Evolutionary conservation across 2,888 invertebrate genomes (phyloP), one percentile per base, ranked within the genome.

Genomic region (Zeuzera pyrina): DNA sequence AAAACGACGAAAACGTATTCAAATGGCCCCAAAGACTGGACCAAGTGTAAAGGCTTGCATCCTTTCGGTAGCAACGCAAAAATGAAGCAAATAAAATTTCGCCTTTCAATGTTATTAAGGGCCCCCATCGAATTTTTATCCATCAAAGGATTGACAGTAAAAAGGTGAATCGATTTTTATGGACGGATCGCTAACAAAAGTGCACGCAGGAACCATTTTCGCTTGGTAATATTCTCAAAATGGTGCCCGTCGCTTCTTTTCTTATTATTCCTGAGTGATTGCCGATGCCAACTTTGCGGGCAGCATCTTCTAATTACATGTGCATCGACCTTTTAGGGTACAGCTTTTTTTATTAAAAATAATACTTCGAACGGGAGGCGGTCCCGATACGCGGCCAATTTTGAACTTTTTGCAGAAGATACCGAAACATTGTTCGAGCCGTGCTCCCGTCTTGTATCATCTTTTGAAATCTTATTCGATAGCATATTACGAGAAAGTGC

Each of bases 61-160:
- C 59, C 68, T 61, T 68, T 63, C 61, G 60, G 70, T 59, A 63
- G 59, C 60, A n/a, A n/a, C n/a, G n/a, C n/a, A 49, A 37, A 62
- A 62, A 63, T 57, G 40, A 52, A 62, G 47, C 46, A 62, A 58
- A 61, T 56, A 52, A 52, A 44, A 36, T 29, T n/a, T 39, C 33
- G 21, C 34, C 34, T 42, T 34, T 33, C 38, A 30, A 35, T 42
- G 42, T 64, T 61, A 71, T 64, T 66, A 62, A 49, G 53, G 49
- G 43, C 47, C 47, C n/a, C 52, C 43, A 42, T 54, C 50, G 50
- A 59, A 59, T 58, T 62, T 52, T 60, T 55, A 54, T 47, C 41
- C 56, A 46, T 57, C 53, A 49, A 48, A 45, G 34, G 44, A 24
- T 22, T 35, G 35, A 37, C 16, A 26, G n/a, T 38, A 41, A 46